A percentile compares a stretch with the other conserved stretches of the same genome.
Evolutionary conservation across 2,797 vertebrate genomes (phyloP).

Genomic region (Gallinago nigripennis): DNA sequence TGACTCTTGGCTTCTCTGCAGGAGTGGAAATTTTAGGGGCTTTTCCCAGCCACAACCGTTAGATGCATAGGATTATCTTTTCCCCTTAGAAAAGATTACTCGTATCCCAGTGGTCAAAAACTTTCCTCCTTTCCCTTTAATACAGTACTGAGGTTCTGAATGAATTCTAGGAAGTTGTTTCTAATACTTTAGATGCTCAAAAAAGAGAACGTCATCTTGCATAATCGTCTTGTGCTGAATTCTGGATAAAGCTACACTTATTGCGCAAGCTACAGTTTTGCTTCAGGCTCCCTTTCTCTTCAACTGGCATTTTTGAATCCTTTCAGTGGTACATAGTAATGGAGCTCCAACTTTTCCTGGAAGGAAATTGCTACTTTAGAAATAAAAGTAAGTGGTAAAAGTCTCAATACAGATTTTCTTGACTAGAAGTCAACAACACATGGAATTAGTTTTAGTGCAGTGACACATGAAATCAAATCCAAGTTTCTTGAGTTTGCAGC

Average conservation of each 20-base stretch:
- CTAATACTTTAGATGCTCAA: neutral
- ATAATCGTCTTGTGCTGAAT: neutral
- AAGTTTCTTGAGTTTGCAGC: neutral
- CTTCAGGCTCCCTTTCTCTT: neutral
- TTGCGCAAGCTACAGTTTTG: neutral
- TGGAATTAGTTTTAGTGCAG: neutral
- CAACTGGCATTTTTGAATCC: neutral
- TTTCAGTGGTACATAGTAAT: neutral
- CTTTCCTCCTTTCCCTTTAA: neutral
- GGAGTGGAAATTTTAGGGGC: neutral
- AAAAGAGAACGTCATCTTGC: neutral
- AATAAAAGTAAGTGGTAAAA: neutral
- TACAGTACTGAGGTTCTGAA: neutral
- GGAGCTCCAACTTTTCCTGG: neutral
- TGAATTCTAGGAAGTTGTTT: neutral
- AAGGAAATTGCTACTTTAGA: neutral
- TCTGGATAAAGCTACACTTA: neutral
- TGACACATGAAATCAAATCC: neutral
- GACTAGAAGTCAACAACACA: neutral
- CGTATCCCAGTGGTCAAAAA: neutral
- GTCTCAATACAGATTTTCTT: neutral
- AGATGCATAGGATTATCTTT: neutral
- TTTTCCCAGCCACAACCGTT: neutral
- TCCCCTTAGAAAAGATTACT: fast-evolving
- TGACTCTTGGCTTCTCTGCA: neutral